These are phyloP conservation scores for Daphoenositta chrysoptera DNA, from an alignment of 2,113 vertebrate species.

Conservation along the genomic window DNA sequence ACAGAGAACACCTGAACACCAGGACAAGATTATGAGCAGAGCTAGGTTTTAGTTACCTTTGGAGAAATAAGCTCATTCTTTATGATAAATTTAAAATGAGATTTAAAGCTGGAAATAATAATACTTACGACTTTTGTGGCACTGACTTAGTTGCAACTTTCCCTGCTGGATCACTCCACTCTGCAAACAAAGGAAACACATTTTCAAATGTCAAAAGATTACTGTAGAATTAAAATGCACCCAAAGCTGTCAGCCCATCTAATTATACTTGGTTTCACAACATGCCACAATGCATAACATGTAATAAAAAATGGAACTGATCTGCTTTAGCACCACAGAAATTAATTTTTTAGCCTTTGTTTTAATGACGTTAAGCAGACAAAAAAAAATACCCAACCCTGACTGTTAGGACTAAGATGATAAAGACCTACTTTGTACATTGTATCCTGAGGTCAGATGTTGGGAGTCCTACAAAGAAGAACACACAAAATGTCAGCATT, in stretches of 20 bases:
- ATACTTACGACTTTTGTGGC: conserved; percentile 91
- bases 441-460: conserved; percentile 91
- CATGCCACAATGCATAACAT: conserved; percentile 51
- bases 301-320: conserved; percentile 40
- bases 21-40: conserved; percentile 27
- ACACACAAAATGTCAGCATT: conserved; percentile 63
- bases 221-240: conserved; percentile 54
- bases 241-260: conserved; percentile 39
- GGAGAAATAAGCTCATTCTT: conserved; percentile 9
- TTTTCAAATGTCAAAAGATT: conserved; percentile 63
- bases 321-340: conserved; percentile 16
- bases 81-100: conserved; percentile 20
- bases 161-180: conserved; percentile 85
- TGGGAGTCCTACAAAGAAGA: conserved; percentile 84
- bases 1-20: conserved; percentile 48
- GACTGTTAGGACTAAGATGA: conserved; percentile 30
- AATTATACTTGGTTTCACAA: conserved; percentile 57
- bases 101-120: conserved; percentile 57
- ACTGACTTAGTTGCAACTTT: conserved; percentile 89
- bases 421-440: conserved; percentile 88
- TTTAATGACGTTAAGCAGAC: conserved; percentile 22
- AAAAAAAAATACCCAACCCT: not conserved
- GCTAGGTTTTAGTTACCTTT: conserved; percentile 24
- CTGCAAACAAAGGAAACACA: conserved; percentile 79
- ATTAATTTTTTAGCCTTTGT: conserved; percentile 47